Conservation (phyloP, 2,888 invertebrate species). For the Carterocephalus palaemon region DNA sequence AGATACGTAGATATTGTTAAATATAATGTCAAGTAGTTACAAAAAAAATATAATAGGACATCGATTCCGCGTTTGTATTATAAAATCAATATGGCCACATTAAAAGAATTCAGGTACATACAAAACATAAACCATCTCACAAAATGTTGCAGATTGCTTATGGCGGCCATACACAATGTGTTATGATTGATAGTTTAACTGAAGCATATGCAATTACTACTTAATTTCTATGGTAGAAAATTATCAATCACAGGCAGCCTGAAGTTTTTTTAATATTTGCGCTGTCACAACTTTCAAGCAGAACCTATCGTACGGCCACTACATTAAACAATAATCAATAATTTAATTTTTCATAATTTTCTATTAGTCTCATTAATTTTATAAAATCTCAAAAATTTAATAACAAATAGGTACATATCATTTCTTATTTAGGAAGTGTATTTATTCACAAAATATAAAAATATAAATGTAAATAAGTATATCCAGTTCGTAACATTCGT, state of each 20-base stretch:
- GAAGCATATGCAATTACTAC: too few species aligned
- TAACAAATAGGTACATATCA: conserved; percentile 53
- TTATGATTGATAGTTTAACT: too few species aligned
- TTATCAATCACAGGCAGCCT: too few species aligned
- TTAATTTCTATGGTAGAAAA: too few species aligned
- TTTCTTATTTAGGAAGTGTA: conserved; percentile 53
- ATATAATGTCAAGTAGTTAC: conserved; percentile 69
- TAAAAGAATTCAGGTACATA: conserved; percentile 77
- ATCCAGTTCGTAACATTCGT: conserved; percentile 53
- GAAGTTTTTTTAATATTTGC: too few species aligned
- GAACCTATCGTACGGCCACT: too few species aligned
- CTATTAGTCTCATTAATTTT: conserved; percentile 65
- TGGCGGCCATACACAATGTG: too few species aligned
- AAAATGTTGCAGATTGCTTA: conserved; percentile 59
- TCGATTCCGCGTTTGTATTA: conserved; percentile 46
- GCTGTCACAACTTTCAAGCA: too few species aligned
- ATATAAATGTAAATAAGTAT: conserved; percentile 43
- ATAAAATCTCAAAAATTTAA: conserved; percentile 64
- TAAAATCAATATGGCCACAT: conserved; percentile 75
- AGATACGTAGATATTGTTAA: conserved; percentile 61
- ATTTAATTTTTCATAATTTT: conserved; percentile 67
- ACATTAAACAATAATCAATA: conserved; percentile 66
- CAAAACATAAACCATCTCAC: conserved; percentile 62
- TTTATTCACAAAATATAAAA: conserved; percentile 62
- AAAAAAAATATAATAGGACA: conserved; percentile 50